A percentile compares a stretch with the other conserved stretches of the same genome.
Evolutionary conservation across 2,113 vertebrate genomes (phyloP).

Genomic region (Macroglossus sobrinus): DNA sequence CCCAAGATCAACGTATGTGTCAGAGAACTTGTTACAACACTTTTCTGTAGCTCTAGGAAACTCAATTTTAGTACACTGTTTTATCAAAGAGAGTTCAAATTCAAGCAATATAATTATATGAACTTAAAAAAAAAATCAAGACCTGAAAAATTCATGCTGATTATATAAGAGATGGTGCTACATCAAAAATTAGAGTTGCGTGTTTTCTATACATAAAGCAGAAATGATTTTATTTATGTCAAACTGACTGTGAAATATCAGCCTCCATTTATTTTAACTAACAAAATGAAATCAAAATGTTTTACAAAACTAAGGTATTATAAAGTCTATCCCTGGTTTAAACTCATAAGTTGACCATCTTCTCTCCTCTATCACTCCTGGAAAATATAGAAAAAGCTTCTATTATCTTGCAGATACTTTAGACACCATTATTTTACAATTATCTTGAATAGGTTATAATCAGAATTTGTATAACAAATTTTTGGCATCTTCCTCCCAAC

Average conservation of each 20-base stretch:
- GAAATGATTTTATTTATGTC: slow-evolving; percentile 6
- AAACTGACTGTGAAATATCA: neutral
- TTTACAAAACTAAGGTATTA: neutral
- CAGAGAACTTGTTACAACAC: slow-evolving; percentile 33
- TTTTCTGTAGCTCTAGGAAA: slow-evolving; percentile 19
- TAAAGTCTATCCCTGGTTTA: neutral
- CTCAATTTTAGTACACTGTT: neutral
- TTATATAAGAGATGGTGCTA: neutral
- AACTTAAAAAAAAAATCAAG: neutral
- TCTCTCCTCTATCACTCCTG: neutral
- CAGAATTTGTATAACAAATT: neutral
- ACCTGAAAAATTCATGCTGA: neutral
- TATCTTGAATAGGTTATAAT: neutral
- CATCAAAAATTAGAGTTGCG: neutral
- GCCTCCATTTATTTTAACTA: neutral
- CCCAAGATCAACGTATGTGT: neutral
- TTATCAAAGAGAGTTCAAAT: neutral
- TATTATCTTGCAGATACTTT: neutral
- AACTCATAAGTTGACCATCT: neutral
- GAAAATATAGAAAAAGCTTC: neutral
- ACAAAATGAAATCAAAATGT: neutral
- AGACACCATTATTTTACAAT: neutral
- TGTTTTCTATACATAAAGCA: neutral
- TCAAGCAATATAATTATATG: neutral
- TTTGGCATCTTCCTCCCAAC: neutral